Conservation (phyloP, 2,888 invertebrate genomes). For the Amiota mariae region DNA sequence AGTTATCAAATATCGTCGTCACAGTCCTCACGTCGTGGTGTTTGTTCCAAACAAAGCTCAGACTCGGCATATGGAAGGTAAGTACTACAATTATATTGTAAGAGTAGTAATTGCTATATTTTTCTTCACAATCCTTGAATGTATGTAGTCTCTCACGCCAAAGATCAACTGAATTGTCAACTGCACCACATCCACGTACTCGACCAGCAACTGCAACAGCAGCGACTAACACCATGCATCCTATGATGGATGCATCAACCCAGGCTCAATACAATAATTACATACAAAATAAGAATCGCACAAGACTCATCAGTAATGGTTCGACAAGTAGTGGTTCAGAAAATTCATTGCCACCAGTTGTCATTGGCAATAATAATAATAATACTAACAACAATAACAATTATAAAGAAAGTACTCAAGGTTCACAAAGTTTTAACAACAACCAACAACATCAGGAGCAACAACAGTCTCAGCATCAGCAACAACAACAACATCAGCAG, state of each 20-base stretch:
- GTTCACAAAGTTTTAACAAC: conserved; percentile 39
- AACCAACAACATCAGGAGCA: conserved; percentile 43
- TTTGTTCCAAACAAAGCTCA: conserved; percentile 73
- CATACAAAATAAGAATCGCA: conserved; percentile 56
- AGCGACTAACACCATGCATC: conserved; percentile 36
- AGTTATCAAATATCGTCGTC: conserved; percentile 68
- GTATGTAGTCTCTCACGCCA: conserved; percentile 78
- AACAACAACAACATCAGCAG: conserved; percentile 38
- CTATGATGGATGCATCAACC: conserved; percentile 52
- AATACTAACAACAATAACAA: conserved; percentile 38
- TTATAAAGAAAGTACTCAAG: conserved; percentile 21
- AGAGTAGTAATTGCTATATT: neutral
- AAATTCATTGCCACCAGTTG: conserved; percentile 74
- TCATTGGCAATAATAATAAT: conserved; percentile 32
- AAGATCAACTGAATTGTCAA: conserved; percentile 73
- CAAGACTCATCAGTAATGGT: conserved; percentile 73
- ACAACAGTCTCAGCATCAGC: conserved; percentile 47
- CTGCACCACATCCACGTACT: conserved; percentile 48
- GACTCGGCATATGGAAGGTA: conserved; percentile 93
- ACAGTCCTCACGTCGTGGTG: conserved; percentile 61
- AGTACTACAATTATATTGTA: too few relatives aligned
- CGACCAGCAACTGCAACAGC: conserved; percentile 47
- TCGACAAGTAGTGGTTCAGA: conserved; percentile 79
- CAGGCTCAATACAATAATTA: conserved; percentile 53
- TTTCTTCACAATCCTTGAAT: conserved; percentile 28